Evolutionary conservation across 2,113 vertebrate genomes (phyloP), one percentile per base, ranked within the genome.

Genomic region (Tachycineta bicolor): DNA sequence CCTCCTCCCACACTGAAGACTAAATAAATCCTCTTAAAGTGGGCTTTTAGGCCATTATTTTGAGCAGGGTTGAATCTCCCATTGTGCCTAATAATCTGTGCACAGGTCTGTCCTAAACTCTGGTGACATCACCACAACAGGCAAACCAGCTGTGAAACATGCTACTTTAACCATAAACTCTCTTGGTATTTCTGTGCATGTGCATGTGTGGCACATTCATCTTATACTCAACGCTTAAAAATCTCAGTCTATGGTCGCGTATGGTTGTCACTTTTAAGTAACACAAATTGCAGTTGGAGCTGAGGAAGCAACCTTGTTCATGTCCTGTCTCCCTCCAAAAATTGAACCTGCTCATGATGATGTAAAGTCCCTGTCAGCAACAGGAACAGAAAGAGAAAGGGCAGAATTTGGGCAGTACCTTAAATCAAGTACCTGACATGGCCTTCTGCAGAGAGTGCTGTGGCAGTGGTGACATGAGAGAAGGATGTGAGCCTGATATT

Each of bases 121-220:
- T 12, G 9, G 2, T n/a, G 21, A 15, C 31, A 52, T 56, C 20
- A 21, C 6, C 11, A 31, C 23, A 16, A 16, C 9, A 33, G 31
- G n/a, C 10, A 75, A 70, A 22, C 6, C 14, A 86, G 28, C 23
- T 84, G n/a, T 37, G 41, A 47, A 62, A 52, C 4, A 3, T 2
- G 12, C 39, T 1, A 0, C 29, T 80, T 87, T 28, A 76, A 19
- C 25, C 24, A 19, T 1, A 4, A 62, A 3, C 6, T 33, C 3
- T 1, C 13, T 53, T 8, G 6, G 23, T 22, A 19, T 39, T 65
- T 74, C 29, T 69, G 9, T 37, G 19, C 7, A 10, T 3, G 9
- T 73, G 31, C 14, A 14, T 37, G 26, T 10, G 56, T 33, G 22
- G 10, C 26, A 24, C 3, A 3, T 34, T 47, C 21, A 23, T 34